Conservation (phyloP, 2,113 vertebrate species). For the Pygoscelis antarcticus region DNA sequence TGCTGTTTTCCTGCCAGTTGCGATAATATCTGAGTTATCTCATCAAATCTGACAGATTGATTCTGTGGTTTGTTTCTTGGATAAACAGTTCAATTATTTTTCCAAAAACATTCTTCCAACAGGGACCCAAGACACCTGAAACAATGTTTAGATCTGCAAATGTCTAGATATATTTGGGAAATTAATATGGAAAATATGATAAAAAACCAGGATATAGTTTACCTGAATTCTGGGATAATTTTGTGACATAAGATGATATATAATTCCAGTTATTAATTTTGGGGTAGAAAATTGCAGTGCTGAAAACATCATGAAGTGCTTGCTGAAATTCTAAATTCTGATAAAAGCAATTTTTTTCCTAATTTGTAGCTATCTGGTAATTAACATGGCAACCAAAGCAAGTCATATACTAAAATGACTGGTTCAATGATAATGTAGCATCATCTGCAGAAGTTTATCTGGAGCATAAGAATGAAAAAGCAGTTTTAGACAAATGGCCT, state of each 20-base stretch:
- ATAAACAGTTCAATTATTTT: background rate
- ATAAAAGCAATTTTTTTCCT: background rate
- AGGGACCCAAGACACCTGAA: background rate
- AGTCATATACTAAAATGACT: background rate
- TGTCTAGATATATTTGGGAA: background rate
- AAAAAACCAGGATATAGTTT: background rate
- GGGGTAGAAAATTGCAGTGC: background rate
- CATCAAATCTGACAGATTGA: background rate
- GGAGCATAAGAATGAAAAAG: background rate
- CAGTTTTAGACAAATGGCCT: background rate
- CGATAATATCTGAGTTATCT: background rate
- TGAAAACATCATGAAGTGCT: background rate
- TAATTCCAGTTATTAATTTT: background rate
- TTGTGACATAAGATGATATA: background rate
- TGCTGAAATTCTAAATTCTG: background rate
- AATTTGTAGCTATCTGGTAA: background rate
- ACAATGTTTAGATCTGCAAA: background rate
- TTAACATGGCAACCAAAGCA: background rate
- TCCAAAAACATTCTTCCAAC: background rate
- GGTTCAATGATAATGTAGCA: background rate
- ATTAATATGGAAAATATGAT: background rate
- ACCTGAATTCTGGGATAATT: background rate
- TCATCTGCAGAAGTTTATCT: background rate
- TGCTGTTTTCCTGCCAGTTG: background rate
- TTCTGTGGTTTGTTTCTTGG: background rate